Conservation (phyloP, 2,797 vertebrate genomes). For the Rhinatrema bivittatum region DNA sequence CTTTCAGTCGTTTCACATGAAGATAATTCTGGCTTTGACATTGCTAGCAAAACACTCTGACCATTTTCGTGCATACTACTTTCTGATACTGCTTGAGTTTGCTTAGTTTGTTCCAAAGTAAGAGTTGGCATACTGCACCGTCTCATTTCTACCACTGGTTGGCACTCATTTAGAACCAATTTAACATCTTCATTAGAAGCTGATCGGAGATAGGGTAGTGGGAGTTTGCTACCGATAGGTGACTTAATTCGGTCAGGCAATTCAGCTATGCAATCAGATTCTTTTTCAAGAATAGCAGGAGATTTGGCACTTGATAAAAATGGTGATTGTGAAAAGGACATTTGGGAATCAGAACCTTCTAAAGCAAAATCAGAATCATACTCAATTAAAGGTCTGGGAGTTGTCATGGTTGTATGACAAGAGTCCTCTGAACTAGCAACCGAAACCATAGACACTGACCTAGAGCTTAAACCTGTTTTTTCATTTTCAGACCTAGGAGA, state of each 20-base stretch:
- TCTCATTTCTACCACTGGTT: constrained; percentile 55
- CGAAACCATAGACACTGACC: constrained; percentile 85
- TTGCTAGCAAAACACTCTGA: constrained; percentile 26
- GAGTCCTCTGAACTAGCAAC: constrained; percentile 93
- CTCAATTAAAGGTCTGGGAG: constrained; percentile 68
- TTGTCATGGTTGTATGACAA: constrained; percentile 73
- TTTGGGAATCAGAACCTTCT: constrained; percentile 85
- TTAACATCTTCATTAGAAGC: constrained; percentile 81
- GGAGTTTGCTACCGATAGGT: constrained; percentile 55
- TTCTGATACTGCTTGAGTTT: constrained; percentile 46
- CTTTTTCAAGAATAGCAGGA: constrained; percentile 75
- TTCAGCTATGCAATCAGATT: constrained; percentile 70
- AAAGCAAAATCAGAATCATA: constrained; percentile 84
- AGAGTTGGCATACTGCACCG: constrained; percentile 56
- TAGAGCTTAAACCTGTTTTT: constrained; percentile 74
- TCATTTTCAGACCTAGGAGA: constrained; percentile 86
- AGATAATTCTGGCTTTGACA: constrained; percentile 48
- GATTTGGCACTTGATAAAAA: constrained; percentile 79
- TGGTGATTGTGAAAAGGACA: constrained; percentile 81
- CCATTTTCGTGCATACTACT: constrained; percentile 45
- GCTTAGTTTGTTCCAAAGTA: constrained; percentile 55
- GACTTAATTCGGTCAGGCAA: constrained; percentile 60
- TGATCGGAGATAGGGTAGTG: constrained; percentile 73
- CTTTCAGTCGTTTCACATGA: constrained; percentile 43
- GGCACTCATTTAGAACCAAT: constrained; percentile 60